Percentiles rank a stretch among this genome's conserved stretches.
Conservation (phyloP, 2,797 vertebrate species). For the Sciurus carolinensis region DNA sequence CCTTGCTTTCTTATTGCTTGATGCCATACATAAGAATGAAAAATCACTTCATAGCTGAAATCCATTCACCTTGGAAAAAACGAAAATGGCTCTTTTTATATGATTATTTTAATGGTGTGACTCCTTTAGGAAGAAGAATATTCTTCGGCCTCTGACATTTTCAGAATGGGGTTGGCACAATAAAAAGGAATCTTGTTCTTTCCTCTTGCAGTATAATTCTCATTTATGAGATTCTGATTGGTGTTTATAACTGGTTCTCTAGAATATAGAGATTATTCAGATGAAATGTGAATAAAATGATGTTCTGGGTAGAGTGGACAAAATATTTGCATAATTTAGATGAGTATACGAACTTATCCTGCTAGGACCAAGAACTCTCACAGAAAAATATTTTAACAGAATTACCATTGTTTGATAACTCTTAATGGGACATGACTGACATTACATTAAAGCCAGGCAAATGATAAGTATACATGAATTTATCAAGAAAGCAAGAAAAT, state of each 20-base stretch:
- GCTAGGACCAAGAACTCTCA: neutral
- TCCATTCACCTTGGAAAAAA: neutral
- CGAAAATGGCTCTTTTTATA: neutral
- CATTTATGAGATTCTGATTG: neutral
- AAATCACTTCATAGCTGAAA: neutral
- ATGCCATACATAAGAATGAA: neutral
- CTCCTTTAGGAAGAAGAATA: neutral
- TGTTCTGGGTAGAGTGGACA: neutral
- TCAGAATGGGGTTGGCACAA: neutral
- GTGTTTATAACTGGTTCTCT: neutral
- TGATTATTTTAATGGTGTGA: neutral
- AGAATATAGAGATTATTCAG: neutral
- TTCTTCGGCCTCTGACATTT: neutral
- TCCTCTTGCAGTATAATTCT: neutral
- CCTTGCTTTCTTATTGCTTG: neutral
- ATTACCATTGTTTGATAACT: neutral
- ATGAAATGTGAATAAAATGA: neutral
- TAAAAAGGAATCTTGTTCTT: conserved; percentile 12
- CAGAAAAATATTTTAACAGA: neutral
- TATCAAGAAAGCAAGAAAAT: neutral
- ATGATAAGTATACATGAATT: neutral
- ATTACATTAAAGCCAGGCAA: neutral
- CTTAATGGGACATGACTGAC: neutral
- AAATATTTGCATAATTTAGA: neutral
- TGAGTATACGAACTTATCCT: neutral